Evolutionary conservation across 2,113 vertebrate species (phyloP).

Genomic region (Calidris pugnax): DNA sequence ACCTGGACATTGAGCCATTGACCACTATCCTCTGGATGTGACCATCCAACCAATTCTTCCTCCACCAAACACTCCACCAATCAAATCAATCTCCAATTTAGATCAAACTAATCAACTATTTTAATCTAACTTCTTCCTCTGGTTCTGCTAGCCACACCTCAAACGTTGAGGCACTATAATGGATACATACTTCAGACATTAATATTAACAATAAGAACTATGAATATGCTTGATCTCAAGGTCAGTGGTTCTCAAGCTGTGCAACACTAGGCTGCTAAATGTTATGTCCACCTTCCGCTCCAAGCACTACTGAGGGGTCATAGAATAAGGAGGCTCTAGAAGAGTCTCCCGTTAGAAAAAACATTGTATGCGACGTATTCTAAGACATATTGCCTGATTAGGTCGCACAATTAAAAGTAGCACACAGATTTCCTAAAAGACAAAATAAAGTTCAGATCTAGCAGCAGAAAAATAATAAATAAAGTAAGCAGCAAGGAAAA

Average conservation of each 20-base stretch:
- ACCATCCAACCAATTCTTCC: neutral
- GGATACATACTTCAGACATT: neutral
- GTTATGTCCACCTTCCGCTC: neutral
- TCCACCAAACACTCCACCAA: neutral
- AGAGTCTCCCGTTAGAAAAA: rapidly evolving
- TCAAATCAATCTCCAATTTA: neutral
- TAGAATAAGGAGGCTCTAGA: neutral
- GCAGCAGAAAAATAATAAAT: neutral
- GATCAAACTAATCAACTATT: neutral
- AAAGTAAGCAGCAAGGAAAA: neutral
- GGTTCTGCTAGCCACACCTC: neutral
- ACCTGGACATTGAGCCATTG: neutral
- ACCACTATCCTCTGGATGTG: neutral
- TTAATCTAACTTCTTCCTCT: neutral
- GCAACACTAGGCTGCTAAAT: neutral
- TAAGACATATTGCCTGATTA: neutral
- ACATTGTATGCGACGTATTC: neutral
- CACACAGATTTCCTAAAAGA: neutral
- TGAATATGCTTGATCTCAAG: neutral
- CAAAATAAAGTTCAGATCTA: neutral
- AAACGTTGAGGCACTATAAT: neutral
- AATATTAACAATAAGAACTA: neutral
- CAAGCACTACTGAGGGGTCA: neutral
- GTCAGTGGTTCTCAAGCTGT: neutral
- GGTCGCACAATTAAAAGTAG: neutral